A percentile compares a stretch with the other conserved stretches of the same genome.
These are phyloP conservation scores for Steinernema hermaphroditum DNA, from an alignment of 2,888 invertebrate genomes.

Conservation along the genomic window DNA sequence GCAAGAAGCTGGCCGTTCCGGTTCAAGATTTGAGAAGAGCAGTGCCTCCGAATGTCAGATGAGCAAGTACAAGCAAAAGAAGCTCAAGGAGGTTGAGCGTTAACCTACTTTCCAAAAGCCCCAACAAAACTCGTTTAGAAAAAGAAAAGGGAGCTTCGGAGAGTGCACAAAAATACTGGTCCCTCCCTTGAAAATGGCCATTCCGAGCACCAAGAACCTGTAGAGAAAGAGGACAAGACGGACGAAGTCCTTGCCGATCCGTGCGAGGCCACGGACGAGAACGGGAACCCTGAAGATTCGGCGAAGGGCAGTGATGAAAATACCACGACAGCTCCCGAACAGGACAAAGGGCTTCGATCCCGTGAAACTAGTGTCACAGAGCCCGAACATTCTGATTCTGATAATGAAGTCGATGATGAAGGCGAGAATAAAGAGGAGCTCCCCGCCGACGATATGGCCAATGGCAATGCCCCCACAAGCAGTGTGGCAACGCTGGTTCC, in stretches of 20 bases:
- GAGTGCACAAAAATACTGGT: constrained; percentile 7
- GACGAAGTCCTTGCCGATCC: neutral
- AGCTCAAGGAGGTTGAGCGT: constrained; percentile 1
- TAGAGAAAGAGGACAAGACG: neutral
- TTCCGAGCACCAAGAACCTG: neutral
- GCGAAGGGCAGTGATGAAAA: too few species aligned
- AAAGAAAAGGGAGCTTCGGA: neutral
- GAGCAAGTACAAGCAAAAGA: constrained; percentile 28
- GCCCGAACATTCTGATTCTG: too few species aligned
- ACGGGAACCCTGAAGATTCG: neutral
- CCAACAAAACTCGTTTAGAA: neutral
- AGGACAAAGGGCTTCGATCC: too few species aligned
- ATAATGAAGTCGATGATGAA: neutral
- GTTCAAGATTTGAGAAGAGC: neutral
- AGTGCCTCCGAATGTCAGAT: neutral
- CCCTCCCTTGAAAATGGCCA: neutral
- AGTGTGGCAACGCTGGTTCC: neutral
- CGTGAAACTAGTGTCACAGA: too few species aligned
- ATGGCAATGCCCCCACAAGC: neutral
- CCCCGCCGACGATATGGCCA: neutral
- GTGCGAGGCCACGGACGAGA: neutral
- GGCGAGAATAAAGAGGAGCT: neutral
- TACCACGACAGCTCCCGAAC: too few species aligned
- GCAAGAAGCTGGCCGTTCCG: neutral
- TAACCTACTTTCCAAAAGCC: neutral